Evolutionary conservation across 2,113 vertebrate species (phyloP), one percentile per base, ranked within the genome.

Genomic region (Cricetomys ansorgei): DNA sequence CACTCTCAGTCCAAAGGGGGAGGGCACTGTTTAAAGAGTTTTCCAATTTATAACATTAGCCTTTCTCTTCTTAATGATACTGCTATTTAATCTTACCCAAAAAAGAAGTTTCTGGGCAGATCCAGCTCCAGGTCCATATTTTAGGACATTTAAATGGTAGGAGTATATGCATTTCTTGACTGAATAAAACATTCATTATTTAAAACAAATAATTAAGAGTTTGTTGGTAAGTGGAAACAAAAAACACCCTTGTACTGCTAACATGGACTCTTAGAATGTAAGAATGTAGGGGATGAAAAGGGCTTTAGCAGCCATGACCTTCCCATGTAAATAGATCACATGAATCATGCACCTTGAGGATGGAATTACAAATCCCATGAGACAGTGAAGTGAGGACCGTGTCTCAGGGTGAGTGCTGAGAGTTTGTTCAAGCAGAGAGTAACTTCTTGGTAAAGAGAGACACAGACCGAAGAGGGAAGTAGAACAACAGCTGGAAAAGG

Each of bases 41-140:
- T 50, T 69, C 45, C 5, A 86, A 65, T 65, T 48, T 23, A 67
- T 86, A 40, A 34, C 59, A 21, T 21, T 64, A 34, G 40, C 40
- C 59, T 50, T 50, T 67, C 17, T 48, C 37, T 95, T 96, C 84
- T 50, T 94, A 72, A 86, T 50, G 37, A 79, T 55, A 73, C 91
- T 90, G 67, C 65, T 94, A 67, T 67, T 84, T 57, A 79, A 67
- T 50, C 19, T 93, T 83, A 11, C n/a, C 21, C 50, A 17, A 3
- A 72, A 72, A 55, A 43, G 59, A 62, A 48, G 5, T 81, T 83
- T 64, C 64, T 83, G 19, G 77, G 55, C 37, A 12, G 59, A 5
- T 93, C 11, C 40, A 50, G 43, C 91, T 23, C 5, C 23, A 29
- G 70, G 50, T 92, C 43, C 79, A 83, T 75, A 45, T 48, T 94